These are phyloP conservation scores for Scyliorhinus canicula DNA, from an alignment of 2,797 vertebrate species.

Conservation along the genomic window DNA sequence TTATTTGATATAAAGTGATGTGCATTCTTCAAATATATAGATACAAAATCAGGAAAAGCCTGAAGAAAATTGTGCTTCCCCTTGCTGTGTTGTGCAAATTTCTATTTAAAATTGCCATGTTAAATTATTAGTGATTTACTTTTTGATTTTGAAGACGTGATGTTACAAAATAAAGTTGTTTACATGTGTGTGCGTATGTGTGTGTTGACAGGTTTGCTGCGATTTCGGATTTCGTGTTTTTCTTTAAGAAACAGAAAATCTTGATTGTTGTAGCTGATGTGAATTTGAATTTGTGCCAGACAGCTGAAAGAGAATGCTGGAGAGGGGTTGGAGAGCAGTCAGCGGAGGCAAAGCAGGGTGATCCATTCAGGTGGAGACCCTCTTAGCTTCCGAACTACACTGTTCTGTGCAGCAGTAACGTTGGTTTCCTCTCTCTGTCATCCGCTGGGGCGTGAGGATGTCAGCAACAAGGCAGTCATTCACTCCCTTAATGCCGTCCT, in stretches of 20 bases:
- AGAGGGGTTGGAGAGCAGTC: not conserved
- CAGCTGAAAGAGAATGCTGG: not conserved
- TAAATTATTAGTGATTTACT: too few relatives aligned
- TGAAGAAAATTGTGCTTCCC: not conserved
- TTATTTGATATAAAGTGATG: not conserved
- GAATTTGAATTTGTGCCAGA: not conserved
- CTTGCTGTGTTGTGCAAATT: not conserved
- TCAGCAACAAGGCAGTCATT: too few relatives aligned
- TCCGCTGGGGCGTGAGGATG: too few relatives aligned
- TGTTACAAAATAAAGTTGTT: not conserved
- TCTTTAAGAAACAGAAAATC: too few relatives aligned
- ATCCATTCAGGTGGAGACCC: not conserved
- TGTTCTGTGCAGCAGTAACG: too few relatives aligned
- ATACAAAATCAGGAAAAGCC: too few relatives aligned
- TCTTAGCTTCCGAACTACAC: too few relatives aligned
- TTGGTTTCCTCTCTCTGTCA: too few relatives aligned
- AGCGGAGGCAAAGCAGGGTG: not conserved
- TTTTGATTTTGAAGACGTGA: too few relatives aligned
- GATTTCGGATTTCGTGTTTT: not conserved
- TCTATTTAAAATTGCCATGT: not conserved
- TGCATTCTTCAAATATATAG: too few relatives aligned
- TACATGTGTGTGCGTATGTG: not conserved
- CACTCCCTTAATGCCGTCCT: too few relatives aligned
- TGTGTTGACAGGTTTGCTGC: not conserved
- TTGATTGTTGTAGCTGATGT: too few relatives aligned